phyloP scores from a whole-genome alignment of 1,140 invertebrate genomes.

The Pogonomyrmex barbatus region DNA sequence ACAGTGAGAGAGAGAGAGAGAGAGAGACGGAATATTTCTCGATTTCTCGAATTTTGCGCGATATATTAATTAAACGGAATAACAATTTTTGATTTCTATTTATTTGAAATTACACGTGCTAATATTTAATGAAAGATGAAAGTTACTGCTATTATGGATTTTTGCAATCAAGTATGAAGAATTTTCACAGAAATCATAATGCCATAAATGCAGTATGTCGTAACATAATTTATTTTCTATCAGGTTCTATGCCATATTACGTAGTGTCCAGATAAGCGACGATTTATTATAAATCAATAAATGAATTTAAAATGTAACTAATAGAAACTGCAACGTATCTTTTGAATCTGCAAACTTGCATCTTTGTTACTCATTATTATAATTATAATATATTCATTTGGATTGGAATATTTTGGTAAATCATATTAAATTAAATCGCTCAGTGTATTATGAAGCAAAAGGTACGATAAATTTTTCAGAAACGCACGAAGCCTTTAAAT shows the following conservation, averaged over 20 bases:
- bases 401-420: background rate
- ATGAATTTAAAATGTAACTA: slow-evolving; percentile 30
- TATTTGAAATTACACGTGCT: background rate
- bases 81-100: background rate
- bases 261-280: background rate
- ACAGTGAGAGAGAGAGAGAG: background rate
- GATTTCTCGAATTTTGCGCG: too few relatives aligned
- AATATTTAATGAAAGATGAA: background rate
- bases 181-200: background rate
- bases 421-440: background rate
- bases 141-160: background rate
- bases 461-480: background rate
- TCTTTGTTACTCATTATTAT: background rate
- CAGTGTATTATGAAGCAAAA: background rate
- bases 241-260: background rate
- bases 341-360: background rate
- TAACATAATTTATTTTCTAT: background rate
- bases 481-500: background rate
- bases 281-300: slow-evolving; percentile 1
- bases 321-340: background rate
- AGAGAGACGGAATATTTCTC: background rate
- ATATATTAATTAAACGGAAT: background rate
- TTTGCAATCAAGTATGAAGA: background rate
- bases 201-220: background rate
- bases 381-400: background rate